Evolutionary conservation across 2,888 invertebrate genomes (phyloP).

Genomic region (Flexamia atlantica): DNA sequence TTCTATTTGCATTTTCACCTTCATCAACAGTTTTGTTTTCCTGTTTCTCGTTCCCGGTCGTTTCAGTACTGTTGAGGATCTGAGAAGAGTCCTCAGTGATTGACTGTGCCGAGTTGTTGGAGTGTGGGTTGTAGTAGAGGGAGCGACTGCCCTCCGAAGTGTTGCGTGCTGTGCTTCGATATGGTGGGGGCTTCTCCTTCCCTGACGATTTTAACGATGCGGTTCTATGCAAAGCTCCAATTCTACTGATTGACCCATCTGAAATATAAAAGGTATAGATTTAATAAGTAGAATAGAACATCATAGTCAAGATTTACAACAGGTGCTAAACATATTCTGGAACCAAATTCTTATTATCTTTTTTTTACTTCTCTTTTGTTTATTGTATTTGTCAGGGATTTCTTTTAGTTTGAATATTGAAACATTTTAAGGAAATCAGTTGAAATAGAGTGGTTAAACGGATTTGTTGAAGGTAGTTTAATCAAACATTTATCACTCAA

Average conservation of each 20-base stretch:
- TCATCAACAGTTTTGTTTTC: not conserved
- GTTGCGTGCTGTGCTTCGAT: conserved; percentile 28
- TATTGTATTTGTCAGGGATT: no score
- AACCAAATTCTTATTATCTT: no score
- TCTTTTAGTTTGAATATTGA: no score
- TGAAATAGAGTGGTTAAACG: no score
- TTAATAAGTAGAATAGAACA: no score
- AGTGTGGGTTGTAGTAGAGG: not conserved
- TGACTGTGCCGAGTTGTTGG: not conserved
- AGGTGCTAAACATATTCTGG: no score
- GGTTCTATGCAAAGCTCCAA: conserved; percentile 40
- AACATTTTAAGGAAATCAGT: no score
- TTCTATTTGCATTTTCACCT: not conserved
- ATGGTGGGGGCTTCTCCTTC: conserved; percentile 60
- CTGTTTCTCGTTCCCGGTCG: not conserved
- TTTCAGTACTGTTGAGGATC: not conserved
- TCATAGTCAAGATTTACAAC: no score
- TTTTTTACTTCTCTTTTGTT: no score
- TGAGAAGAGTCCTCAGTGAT: not conserved
- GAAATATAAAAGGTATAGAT: no score
- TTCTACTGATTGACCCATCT: conserved; percentile 46
- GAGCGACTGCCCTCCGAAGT: not conserved
- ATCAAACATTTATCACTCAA: no score
- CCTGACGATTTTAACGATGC: conserved; percentile 54
- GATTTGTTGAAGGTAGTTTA: no score